Evolutionary conservation across 1,140 invertebrate species (phyloP), one percentile per base, ranked within the genome.

Genomic region (Onthophagus taurus): DNA sequence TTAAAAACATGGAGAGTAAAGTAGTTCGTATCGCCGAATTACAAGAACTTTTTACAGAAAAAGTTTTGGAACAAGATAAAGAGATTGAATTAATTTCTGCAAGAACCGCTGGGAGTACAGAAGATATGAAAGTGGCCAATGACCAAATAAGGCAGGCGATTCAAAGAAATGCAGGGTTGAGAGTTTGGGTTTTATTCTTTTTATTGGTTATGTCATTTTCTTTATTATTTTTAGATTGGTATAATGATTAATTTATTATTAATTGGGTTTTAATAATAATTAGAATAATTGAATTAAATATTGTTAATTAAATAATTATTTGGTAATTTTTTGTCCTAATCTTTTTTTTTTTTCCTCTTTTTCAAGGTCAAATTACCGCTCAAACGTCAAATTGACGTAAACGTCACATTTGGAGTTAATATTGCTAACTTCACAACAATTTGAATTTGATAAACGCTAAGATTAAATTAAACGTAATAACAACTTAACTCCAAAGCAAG

Each of bases 21-120:
- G 90, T 98, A 2, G 79, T 94, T 2, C 89, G 97, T 61, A 95
- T 99, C 50, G 87, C 93, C 36, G 84, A 90, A 63, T 70, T 98
- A n/a, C 95, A 98, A 64, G 85, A 97, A 65, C 81, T 93, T 47
- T 96, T 99, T 56, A 88, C 93, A 4, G 93, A 98, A 66, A 98
- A 98, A 71, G 89, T 98, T 36, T 67, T 95, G 20, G 79, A 92
- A 61, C 94, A 97, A 72, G 92, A 97, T 58, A 80, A 83, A 57
- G 89, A 96, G 55, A 85, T 98, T 47, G 90, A 96, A 51, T 71
- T 83, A 51, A 83, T 98, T 59, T 77, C 85, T 37, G 85, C 81
- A 34, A 86, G 83, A 19, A 85, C 94, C 1, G 79, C 94, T 19
- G 84, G 85, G 1, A 80, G 91, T 0, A 95, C 92, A 3, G 92